Conservation (phyloP, 2,888 invertebrate species). For the Drosophila prostipennis region DNA sequence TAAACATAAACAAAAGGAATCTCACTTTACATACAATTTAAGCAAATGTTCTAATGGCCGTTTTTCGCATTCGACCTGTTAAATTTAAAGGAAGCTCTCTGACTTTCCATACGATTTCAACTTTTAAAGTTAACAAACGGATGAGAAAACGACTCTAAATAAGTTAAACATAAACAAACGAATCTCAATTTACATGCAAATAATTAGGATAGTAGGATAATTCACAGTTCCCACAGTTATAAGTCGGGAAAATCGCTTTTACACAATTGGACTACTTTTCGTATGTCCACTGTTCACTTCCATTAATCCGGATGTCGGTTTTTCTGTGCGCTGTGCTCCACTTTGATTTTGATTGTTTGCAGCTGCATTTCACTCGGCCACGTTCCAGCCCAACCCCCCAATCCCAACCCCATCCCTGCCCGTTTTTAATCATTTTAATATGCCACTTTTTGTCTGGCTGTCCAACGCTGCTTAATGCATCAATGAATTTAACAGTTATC, state of each 20-base stretch:
- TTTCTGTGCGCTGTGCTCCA: conserved; percentile 34
- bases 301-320: conserved; percentile 59
- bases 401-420: neutral
- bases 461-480: conserved; percentile 55
- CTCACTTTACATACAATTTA: too few relatives aligned
- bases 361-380: conserved; percentile 48
- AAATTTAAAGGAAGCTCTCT: too few relatives aligned
- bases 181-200: too few relatives aligned
- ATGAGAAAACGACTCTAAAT: too few relatives aligned
- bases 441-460: conserved; percentile 55
- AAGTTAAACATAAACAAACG: too few relatives aligned
- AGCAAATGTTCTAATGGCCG: too few relatives aligned
- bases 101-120: too few relatives aligned
- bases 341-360: conserved; percentile 75
- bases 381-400: neutral
- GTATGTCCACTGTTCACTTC: conserved; percentile 53
- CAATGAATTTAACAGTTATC: conserved; percentile 46
- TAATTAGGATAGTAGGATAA: too few relatives aligned
- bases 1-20: too few relatives aligned
- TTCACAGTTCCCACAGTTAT: neutral
- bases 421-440: conserved; percentile 72
- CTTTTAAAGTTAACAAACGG: too few relatives aligned
- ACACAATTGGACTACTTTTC: neutral
- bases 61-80: too few relatives aligned
- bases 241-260: too few relatives aligned